Evolutionary conservation across 2,113 vertebrate species (phyloP).

Genomic region (Rhea americana): DNA sequence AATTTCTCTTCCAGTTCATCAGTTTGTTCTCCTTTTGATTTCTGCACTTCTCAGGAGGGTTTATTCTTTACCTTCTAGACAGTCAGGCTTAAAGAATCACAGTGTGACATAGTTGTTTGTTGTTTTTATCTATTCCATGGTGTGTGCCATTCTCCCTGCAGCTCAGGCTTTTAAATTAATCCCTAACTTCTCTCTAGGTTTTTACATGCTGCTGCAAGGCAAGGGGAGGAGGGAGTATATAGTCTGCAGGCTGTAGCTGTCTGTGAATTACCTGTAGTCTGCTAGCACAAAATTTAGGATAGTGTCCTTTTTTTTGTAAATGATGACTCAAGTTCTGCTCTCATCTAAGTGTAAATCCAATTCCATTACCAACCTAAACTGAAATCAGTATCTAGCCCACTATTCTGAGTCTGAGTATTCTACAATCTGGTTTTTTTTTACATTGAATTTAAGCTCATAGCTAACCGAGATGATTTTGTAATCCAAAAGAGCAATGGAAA

Average conservation of each 20-base stretch:
- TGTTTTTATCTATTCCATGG: conserved; percentile 9
- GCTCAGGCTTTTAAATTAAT: conserved; percentile 38
- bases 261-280: not conserved
- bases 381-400: not conserved
- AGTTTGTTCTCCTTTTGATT: not conserved
- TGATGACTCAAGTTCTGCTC: not conserved
- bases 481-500: not conserved
- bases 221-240: not conserved
- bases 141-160: not conserved
- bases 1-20: not conserved
- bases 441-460: not conserved
- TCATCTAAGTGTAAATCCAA: not conserved
- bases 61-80: conserved; percentile 11
- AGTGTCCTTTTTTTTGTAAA: not conserved
- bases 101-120: not conserved
- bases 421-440: not conserved
- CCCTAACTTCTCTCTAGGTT: not conserved
- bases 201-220: not conserved
- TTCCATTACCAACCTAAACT: not conserved
- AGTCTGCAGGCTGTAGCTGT: not conserved
- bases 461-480: not conserved
- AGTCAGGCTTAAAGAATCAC: conserved; percentile 18
- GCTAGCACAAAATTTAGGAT: not conserved
- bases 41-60: not conserved
- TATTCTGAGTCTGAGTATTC: not conserved